phyloP scores from a whole-genome alignment of 2,113 vertebrate species.

The Apistogramma diplotaenia region DNA sequence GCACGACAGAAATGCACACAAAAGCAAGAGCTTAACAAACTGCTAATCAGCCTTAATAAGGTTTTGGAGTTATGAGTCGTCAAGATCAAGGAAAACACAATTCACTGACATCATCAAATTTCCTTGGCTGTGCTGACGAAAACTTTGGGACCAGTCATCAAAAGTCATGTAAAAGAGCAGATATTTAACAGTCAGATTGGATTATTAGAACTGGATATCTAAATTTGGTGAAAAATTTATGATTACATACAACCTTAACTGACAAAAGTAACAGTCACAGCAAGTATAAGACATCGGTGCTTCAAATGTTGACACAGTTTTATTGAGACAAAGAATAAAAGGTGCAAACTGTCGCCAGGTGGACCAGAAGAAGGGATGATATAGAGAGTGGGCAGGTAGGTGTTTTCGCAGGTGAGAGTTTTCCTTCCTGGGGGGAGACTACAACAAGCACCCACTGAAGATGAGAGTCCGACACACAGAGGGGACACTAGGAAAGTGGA shows the following conservation, averaged over 20 bases:
- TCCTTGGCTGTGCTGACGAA: neutral
- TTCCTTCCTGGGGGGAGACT: neutral
- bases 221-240: neutral
- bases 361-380: neutral
- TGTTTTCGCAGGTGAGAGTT: neutral
- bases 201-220: neutral
- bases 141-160: neutral
- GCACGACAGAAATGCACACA: conserved; percentile 57
- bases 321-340: neutral
- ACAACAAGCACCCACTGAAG: neutral
- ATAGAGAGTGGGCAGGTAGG: neutral
- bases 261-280: neutral
- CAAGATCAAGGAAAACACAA: conserved; percentile 47
- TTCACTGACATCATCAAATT: conserved; percentile 44
- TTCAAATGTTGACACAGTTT: neutral
- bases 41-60: conserved; percentile 55
- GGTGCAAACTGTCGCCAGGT: neutral
- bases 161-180: conserved; percentile 6
- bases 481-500: neutral
- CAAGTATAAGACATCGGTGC: neutral
- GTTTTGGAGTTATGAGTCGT: conserved; percentile 49
- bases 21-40: conserved; percentile 52
- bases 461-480: neutral
- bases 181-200: neutral
- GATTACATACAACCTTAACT: neutral